Base-by-base conservation (phyloP, 2,888 invertebrate genomes). In the Romanomermis culicivorax region DNA sequence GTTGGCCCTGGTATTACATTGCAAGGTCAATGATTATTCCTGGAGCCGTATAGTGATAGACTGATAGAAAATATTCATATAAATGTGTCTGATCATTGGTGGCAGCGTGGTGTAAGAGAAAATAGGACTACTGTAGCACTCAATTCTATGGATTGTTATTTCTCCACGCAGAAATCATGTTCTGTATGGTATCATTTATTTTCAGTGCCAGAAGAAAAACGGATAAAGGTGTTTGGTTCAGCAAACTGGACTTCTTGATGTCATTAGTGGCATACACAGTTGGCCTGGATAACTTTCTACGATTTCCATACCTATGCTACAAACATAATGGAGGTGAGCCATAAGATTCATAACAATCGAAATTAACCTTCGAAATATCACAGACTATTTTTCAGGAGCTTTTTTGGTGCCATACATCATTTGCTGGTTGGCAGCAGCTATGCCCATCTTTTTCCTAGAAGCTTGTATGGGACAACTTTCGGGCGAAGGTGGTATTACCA, bases 391-490 rank as follows among this genome's bases (percentile, higher is more conserved):
- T 60, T 17, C 48, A 58, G 60, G 64, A 26, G 58, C 68, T 1
- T 68, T 68, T 55, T 61, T 68, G n/a, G 61, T 65, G 20, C 66
- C 61, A 43, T 68, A 68, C 55, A 54, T 62, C 14, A 55, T 65
- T 23, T 68, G 66, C 60, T 68, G 68, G 62, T 53, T 55, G 20
- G 52, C 65, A 3, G 67, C 63, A n/a, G 67, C 68, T 1, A 63
- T 68, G 24, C 68, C 68, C 1, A 67, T 68, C 45, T 68, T 68
- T 58, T 57, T 63, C 2, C 59, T 63, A 61, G 64, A 63, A 58
- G 65, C 67, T n/a, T 62, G 68, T 2, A 63, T 65, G 45, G 68
- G 68, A 14, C 68, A 68, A 56, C 65, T 66, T 57, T 60, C 68
- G 1, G 66, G 67, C 51, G 58, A 60, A 54, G 68, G 68, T 23